Evolutionary conservation across 2,113 vertebrate genomes (phyloP).

Genomic region (Plecotus auritus): DNA sequence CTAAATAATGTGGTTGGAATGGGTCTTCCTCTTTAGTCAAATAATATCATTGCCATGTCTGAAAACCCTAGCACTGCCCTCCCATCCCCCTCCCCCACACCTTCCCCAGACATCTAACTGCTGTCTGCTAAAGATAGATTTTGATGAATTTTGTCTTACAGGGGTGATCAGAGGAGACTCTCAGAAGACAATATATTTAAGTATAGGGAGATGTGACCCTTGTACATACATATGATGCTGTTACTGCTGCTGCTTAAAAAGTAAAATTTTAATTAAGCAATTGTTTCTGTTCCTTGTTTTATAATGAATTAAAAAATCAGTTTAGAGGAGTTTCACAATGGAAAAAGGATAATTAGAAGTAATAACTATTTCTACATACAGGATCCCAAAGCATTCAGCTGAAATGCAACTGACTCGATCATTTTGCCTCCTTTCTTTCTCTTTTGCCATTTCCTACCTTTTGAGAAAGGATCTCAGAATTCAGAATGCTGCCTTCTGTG

Average conservation of each 20-base stretch:
- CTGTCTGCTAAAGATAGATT: background rate
- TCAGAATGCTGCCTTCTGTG: background rate
- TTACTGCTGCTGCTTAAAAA: background rate
- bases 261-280: background rate
- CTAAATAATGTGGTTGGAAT: background rate
- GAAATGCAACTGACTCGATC: background rate
- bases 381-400: background rate
- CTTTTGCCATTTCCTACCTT: background rate
- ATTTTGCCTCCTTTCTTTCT: background rate
- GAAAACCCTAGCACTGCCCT: background rate
- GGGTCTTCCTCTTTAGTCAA: background rate
- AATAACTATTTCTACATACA: background rate
- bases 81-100: too few species aligned
- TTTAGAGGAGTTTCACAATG: background rate
- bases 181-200: background rate
- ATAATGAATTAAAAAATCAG: background rate
- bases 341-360: background rate
- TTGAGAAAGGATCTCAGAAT: background rate
- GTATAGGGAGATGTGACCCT: background rate
- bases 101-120: background rate
- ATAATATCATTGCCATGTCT: background rate
- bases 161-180: background rate
- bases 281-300: background rate
- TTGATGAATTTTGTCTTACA: background rate
- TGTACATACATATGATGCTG: background rate